Base-by-base conservation (phyloP, 2,888 invertebrate genomes). In the Parapristionchus giblindavisi region DNA sequence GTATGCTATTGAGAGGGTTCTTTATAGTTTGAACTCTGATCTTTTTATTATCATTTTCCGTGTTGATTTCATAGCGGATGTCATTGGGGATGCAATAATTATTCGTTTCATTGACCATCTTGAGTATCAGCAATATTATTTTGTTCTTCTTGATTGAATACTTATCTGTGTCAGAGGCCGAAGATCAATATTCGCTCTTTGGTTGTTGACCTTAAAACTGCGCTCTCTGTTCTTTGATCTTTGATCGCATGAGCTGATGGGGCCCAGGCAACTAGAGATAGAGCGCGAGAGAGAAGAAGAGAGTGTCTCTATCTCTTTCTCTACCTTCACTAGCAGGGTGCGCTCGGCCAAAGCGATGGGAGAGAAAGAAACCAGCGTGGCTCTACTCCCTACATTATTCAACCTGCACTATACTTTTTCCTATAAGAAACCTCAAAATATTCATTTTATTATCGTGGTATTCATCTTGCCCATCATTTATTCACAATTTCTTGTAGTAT, bases 221-320 rank as follows among this genome's bases (percentile, higher is more conserved):
- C 61, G 61, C 61, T 61, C 11, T 61, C 24, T 61, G 61, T 61
- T 61, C 61, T 61, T 61, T 63, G 63, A 63, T 63, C 63, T 63
- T 63, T 63, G 63, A 63, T 63, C 63, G 63, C 63, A 32, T 63
- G 63, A 63, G 63, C 27, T 40, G 63, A 63, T 40, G 63, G 43
- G 63, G 63, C 63, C 63, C 43, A 38, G 38, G 63, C 63, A 63
- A 27, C 27, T 38, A 63, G 63, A 63, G 63, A 63, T 27, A 40
- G 24, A 40, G 24, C 27, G 40, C 38, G 34, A 61, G 60, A 2
- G 38, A 43, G 61, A 36, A 38, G 0, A 38, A n/a, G 61, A 63
- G 63, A 63, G 63, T 6, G 63, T 24, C 36, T 8, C 40, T 61
- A 3, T 58, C 54, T 54, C 58, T 58, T n/a, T n/a, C 34, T 40